Evolutionary conservation across 2,888 invertebrate genomes (phyloP), one percentile per base, ranked within the genome.

Genomic region (Agrochola litura): DNA sequence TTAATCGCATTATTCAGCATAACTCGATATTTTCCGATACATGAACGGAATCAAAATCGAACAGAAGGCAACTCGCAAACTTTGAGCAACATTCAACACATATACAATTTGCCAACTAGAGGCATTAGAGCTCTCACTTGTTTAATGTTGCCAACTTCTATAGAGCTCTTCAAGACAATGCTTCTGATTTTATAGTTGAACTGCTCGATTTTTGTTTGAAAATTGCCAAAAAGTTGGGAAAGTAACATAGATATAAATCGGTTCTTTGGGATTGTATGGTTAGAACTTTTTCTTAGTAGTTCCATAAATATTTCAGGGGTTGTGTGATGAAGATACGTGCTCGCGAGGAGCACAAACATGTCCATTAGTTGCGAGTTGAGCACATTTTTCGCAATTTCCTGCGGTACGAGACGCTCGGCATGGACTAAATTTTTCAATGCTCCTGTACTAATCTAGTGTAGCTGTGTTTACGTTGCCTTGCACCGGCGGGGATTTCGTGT

Each of bases 371-470:
- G 88, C 80, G 85, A 84, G 87, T 89, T 86, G 84, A 86, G 89
- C 76, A 86, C 91, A 92, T 92, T 93, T 93, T 91, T 92, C 90
- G 91, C 90, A 92, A 92, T 93, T 92, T 92, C 91, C 92, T 84
- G 84, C 46, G 82, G 77, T 73, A 76, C 74, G 78, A 85, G 71
- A 81, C 81, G 67, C 71, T 63, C 74, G 43, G 73, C 64, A 79
- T 73, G 75, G 81, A 86, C 87, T 87, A 88, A 87, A 90, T 90
- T 91, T 91, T 91, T 92, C 91, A 92, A 91, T 87, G 89, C 81
- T 77, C 74, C 83, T 86, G 83, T 84, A 85, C 88, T 90, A 90
- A 91, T 91, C 90, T 90, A 88, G 74, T 89, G 85, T 81, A 85
- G 85, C 72, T 86, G 81, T 88, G 89, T 91, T 91, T 90, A 88